Percentiles rank a stretch among this genome's conserved stretches.
phyloP scores from a whole-genome alignment of 2,113 vertebrate genomes.

The Phalacrocorax brasilianus region DNA sequence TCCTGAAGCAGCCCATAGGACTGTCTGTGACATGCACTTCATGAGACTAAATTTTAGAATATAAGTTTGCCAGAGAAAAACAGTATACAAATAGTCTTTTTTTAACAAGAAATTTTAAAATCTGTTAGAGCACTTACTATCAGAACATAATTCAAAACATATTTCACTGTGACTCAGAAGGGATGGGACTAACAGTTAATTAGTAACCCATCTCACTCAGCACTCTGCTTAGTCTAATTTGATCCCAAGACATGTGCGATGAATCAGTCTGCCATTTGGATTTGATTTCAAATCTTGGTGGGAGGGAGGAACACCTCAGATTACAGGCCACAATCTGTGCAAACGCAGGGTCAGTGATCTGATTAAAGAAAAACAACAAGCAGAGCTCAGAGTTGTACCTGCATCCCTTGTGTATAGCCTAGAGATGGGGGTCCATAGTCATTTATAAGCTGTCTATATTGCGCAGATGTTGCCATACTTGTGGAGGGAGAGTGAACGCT shows the following conservation, averaged over 20 bases:
- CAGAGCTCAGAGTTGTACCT: slow-evolving; percentile 14
- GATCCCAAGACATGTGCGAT: slow-evolving; percentile 34
- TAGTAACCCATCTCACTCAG: slow-evolving; percentile 38
- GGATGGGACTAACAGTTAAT: slow-evolving; percentile 25
- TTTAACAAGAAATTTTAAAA: background rate
- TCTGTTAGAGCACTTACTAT: background rate
- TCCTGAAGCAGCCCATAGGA: background rate
- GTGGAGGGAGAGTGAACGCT: slow-evolving; percentile 88
- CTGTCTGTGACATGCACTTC: background rate
- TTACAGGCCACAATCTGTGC: background rate
- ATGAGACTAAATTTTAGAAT: background rate
- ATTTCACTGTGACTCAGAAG: background rate
- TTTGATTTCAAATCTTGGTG: slow-evolving; percentile 53
- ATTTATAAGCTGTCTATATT: slow-evolving; percentile 92
- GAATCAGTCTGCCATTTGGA: slow-evolving; percentile 61
- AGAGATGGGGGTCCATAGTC: slow-evolving; percentile 96
- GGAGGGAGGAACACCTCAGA: slow-evolving; percentile 57
- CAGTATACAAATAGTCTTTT: background rate
- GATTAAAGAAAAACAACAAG: background rate
- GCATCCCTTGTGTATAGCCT: slow-evolving; percentile 90
- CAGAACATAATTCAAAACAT: background rate
- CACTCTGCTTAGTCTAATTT: slow-evolving; percentile 37
- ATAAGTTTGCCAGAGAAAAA: background rate
- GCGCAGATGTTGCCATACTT: slow-evolving; percentile 87
- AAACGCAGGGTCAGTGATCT: background rate